phyloP scores from a whole-genome alignment of 2,113 vertebrate species.

The Cyrtonyx montezumae region DNA sequence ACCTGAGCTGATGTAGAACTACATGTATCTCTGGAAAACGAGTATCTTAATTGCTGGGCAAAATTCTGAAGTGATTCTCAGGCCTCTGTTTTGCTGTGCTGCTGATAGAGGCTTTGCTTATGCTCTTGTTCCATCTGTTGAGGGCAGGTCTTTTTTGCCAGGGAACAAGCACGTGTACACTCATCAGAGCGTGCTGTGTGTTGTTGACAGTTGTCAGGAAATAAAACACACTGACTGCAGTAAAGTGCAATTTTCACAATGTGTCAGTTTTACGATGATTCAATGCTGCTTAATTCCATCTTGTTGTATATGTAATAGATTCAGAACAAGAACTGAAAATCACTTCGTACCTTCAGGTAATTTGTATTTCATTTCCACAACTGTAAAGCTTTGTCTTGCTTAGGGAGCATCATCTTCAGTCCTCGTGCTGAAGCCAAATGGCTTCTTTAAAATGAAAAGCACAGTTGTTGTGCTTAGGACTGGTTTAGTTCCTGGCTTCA shows the following conservation, averaged over 20 bases:
- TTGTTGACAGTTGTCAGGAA: slow-evolving; percentile 23
- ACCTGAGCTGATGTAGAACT: background rate
- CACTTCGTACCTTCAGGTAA: background rate
- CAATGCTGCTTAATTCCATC: background rate
- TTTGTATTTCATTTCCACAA: background rate
- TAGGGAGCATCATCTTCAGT: background rate
- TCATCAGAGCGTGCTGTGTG: background rate
- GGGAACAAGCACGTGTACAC: background rate
- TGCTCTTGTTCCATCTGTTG: background rate
- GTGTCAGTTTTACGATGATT: background rate
- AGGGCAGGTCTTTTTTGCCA: background rate
- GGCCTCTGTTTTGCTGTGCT: background rate
- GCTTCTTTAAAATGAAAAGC: slow-evolving; percentile 2
- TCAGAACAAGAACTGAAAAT: slow-evolving; percentile 18
- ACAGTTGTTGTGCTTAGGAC: background rate
- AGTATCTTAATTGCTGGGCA: background rate
- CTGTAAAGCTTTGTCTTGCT: background rate
- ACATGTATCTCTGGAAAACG: background rate
- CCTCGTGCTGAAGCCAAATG: background rate
- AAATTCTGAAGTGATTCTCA: background rate
- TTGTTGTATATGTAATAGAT: background rate
- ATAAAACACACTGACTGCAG: background rate
- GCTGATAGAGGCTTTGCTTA: background rate
- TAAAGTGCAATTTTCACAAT: background rate
- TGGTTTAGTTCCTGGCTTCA: background rate